Base-by-base conservation (phyloP, 2,113 vertebrate genomes). In the Toxotes jaculatrix region DNA sequence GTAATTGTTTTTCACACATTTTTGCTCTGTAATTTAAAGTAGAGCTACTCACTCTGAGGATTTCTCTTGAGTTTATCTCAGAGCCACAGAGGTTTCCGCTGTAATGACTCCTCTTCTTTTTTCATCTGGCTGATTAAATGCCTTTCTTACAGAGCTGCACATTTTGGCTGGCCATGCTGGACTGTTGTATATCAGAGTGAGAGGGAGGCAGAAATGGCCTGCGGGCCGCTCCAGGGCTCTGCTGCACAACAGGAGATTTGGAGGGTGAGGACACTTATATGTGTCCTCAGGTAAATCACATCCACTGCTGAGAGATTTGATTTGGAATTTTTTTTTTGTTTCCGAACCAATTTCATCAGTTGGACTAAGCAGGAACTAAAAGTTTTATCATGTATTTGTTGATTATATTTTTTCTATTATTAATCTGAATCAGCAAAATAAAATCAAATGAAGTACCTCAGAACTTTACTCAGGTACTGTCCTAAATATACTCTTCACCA, bases 31-130 rank as follows among this genome's bases (percentile, higher is more conserved):
- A 51, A 82, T 86, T 36, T 69, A 42, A 84, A 79, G 53, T 36
- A 5, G 43, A 77, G 51, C 47, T 8, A 8, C 17, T 8, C 21
- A 17, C 36, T 53, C 45, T 8, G 4, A 73, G 57, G 36, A 56
- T 62, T 31, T 62, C 55, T 11, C 40, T 14, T 47, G 56, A 67
- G 79, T 80, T 89, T 91, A 90, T 90, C 87, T 80, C 60, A 4
- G 77, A 66, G 79, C 61, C 68, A 31, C 87, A 90, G 90, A 82
- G 57, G 80, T 62, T 84, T 77, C 74, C 3, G 4, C 72, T 69
- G 23, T 70, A 87, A 83, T 68, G 65, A 73, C 51, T 74, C 43
- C 8, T 57, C 56, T 55, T 45, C 74, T 57, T 62, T 66, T 45
- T 77, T 57, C 51, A 67, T 80, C 47, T 13, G n/a, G 45, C 3